phyloP scores from a whole-genome alignment of 1,140 invertebrate species.

The Frieseomelitta varia region DNA sequence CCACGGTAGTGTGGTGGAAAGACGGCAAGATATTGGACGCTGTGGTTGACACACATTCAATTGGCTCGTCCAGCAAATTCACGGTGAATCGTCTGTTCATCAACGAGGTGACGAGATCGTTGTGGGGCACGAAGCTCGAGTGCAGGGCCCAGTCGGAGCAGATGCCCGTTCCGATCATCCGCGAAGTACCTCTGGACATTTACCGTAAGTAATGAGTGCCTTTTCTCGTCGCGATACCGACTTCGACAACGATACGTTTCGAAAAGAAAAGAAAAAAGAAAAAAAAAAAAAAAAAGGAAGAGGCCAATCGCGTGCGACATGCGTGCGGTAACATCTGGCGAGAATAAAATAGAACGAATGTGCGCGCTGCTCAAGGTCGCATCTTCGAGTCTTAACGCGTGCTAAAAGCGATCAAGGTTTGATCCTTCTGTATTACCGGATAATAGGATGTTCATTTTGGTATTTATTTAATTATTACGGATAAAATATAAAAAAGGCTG shows the following conservation, averaged over 20 bases:
- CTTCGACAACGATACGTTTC: slow-evolving; percentile 1
- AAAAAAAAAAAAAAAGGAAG: no score
- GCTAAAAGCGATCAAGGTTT: slow-evolving; percentile 38
- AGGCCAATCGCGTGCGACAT: background rate
- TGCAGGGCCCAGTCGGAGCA: slow-evolving; percentile 87
- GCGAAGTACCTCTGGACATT: slow-evolving; percentile 86
- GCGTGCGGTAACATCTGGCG: slow-evolving; percentile 53
- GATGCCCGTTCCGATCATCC: slow-evolving; percentile 81
- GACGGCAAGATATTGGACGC: slow-evolving; percentile 87
- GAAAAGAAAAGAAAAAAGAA: slow-evolving; percentile 4
- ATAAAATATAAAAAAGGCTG: no score
- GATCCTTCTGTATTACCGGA: no score
- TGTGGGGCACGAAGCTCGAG: slow-evolving; percentile 85
- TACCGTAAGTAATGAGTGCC: slow-evolving; percentile 86
- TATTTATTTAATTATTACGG: no score
- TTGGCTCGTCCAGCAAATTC: slow-evolving; percentile 81
- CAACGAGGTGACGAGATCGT: slow-evolving; percentile 83
- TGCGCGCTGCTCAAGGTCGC: slow-evolving; percentile 41
- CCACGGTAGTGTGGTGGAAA: slow-evolving; percentile 91
- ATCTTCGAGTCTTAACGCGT: slow-evolving; percentile 32
- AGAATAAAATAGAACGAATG: slow-evolving; percentile 52
- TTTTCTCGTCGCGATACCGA: no score
- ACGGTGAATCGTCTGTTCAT: slow-evolving; percentile 87
- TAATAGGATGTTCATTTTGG: no score
- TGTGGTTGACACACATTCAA: slow-evolving; percentile 84